These are phyloP conservation scores for Tupaia tana DNA, from an alignment of 2,113 vertebrate species.

Conservation along the genomic window DNA sequence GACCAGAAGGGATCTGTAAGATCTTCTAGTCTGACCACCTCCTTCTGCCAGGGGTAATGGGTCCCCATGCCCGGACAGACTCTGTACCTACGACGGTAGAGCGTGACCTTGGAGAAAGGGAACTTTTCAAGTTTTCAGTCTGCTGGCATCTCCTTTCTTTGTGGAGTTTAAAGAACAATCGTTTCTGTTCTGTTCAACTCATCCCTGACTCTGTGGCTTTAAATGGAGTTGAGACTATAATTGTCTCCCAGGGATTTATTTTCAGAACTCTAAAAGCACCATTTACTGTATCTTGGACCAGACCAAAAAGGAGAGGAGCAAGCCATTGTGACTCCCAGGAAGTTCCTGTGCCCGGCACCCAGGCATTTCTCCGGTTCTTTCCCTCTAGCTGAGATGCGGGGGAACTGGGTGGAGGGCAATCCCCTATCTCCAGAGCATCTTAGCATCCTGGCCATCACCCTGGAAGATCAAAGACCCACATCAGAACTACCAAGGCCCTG, in stretches of 20 bases:
- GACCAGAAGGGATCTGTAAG: background rate
- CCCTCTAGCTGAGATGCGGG: background rate
- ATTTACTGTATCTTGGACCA: background rate
- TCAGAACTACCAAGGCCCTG: background rate
- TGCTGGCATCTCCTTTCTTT: background rate
- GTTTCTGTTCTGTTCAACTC: conserved; percentile 17
- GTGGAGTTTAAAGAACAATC: conserved; percentile 11
- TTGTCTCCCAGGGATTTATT: background rate
- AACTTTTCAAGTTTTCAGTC: background rate
- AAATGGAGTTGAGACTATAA: background rate
- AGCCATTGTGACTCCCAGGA: background rate
- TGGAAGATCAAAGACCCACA: background rate
- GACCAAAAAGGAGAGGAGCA: background rate
- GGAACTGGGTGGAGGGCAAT: background rate
- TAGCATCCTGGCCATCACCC: background rate
- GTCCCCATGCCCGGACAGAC: background rate
- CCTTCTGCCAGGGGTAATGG: background rate
- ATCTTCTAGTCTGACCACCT: background rate
- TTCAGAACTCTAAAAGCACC: background rate
- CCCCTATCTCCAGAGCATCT: background rate
- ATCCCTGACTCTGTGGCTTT: background rate
- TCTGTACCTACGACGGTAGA: background rate
- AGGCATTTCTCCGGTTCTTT: background rate
- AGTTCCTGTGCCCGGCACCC: background rate
- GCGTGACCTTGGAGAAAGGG: background rate